Evolutionary conservation across 2,888 invertebrate genomes (phyloP).

Genomic region (Sphaerophoria taeniata): DNA sequence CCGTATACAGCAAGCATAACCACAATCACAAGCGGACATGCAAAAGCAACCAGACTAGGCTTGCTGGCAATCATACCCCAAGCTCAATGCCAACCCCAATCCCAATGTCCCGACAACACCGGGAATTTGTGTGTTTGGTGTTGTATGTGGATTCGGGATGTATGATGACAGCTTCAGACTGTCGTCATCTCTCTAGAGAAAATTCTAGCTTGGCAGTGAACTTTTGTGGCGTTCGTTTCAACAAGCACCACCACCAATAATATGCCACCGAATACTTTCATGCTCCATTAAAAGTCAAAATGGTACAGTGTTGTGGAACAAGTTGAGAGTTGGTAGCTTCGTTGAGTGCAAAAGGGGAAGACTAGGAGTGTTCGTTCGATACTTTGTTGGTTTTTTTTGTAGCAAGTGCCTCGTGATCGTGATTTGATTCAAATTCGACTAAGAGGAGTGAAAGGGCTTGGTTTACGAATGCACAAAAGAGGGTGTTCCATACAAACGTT

Average conservation of each 20-base stretch:
- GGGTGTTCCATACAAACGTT: constrained; percentile 14
- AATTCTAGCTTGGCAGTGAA: constrained; percentile 50
- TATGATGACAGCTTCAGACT: constrained; percentile 19
- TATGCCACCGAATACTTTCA: background rate
- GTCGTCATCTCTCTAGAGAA: constrained; percentile 39
- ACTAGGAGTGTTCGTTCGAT: background rate
- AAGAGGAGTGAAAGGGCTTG: constrained; percentile 26
- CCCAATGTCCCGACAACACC: constrained; percentile 25
- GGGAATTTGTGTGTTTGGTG: constrained; percentile 46
- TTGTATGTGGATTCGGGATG: constrained; percentile 11
- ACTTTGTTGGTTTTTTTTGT: constrained; percentile 40
- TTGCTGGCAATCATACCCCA: constrained; percentile 24
- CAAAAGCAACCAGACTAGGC: constrained; percentile 59
- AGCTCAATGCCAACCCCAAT: too few relatives aligned
- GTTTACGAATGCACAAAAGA: background rate
- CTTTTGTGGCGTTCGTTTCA: constrained; percentile 32
- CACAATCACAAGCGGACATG: too few relatives aligned
- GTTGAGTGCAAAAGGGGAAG: background rate
- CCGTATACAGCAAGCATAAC: constrained; percentile 21
- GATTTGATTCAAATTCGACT: constrained; percentile 53
- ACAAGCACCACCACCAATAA: background rate
- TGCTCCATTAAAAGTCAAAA: constrained; percentile 27
- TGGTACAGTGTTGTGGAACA: constrained; percentile 13
- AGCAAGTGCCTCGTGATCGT: constrained; percentile 38
- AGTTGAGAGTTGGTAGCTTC: constrained; percentile 19